Conservation (phyloP, 2,888 invertebrate genomes). For the Amiota communis region DNA sequence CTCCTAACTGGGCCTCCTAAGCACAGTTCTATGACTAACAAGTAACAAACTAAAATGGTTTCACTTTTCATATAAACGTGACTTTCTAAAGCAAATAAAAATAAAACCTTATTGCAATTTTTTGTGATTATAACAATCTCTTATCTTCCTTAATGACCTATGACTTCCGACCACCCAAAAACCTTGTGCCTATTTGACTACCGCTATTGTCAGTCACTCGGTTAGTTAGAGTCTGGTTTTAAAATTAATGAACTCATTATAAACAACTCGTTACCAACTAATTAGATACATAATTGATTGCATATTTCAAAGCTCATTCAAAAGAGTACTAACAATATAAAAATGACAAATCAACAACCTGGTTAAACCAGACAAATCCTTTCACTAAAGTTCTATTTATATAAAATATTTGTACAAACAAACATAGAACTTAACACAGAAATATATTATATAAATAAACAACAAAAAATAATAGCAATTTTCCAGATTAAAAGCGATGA, state of each 20-base stretch:
- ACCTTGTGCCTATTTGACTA: constrained; percentile 18
- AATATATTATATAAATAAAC: not conserved
- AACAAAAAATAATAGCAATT: not conserved
- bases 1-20: too few relatives aligned
- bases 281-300: constrained; percentile 21
- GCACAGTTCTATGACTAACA: too few relatives aligned
- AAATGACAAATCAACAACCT: not conserved
- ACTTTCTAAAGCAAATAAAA: too few relatives aligned
- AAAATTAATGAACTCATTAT: constrained; percentile 16
- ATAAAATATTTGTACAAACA: constrained; percentile 6
- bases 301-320: constrained; percentile 13
- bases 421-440: not conserved
- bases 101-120: too few relatives aligned
- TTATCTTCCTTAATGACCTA: too few relatives aligned
- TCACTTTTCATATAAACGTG: too few relatives aligned
- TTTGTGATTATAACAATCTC: too few relatives aligned
- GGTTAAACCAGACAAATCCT: not conserved
- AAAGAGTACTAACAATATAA: not conserved
- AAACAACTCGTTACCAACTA: constrained; percentile 23
- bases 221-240: too few relatives aligned
- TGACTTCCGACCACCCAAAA: not conserved
- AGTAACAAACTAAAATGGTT: too few relatives aligned
- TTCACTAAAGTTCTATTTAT: constrained; percentile 10
- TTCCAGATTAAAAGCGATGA: too few relatives aligned
- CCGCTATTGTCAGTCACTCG: not conserved